Evolutionary conservation across 2,888 invertebrate genomes (phyloP).

Genomic region (Clistopyga incitator): DNA sequence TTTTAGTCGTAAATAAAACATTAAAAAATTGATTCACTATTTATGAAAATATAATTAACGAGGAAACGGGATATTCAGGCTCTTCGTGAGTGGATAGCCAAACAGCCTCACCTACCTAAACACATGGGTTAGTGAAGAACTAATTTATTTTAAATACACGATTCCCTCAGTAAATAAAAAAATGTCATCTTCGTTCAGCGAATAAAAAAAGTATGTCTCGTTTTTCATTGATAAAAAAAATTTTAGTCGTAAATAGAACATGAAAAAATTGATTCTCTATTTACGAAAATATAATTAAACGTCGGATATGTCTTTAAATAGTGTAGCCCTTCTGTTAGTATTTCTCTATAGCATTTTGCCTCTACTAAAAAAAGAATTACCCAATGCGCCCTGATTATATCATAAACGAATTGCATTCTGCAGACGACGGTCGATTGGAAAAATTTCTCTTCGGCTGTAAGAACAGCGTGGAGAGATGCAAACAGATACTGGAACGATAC

Average conservation of each 20-base stretch:
- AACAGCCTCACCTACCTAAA: slow-evolving; percentile 82
- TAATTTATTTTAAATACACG: slow-evolving; percentile 4
- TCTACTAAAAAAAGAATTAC: not conserved
- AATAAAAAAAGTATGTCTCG: no score
- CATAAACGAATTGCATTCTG: slow-evolving; percentile 9
- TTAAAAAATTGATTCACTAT: no score
- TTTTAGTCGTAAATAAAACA: no score
- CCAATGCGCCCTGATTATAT: not conserved
- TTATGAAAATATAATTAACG: slow-evolving; percentile 61
- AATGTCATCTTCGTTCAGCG: no score
- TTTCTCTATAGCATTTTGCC: not conserved
- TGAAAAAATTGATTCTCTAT: no score
- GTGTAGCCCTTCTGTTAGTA: no score
- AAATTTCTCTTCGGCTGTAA: slow-evolving; percentile 83
- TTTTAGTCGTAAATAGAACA: no score
- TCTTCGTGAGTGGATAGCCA: slow-evolving; percentile 81
- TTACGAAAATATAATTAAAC: no score
- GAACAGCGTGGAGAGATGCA: slow-evolving; percentile 82
- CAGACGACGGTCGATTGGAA: slow-evolving; percentile 81
- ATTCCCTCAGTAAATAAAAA: no score
- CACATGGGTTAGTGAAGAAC: slow-evolving; percentile 78
- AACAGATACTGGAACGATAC: slow-evolving; percentile 81
- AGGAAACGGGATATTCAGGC: slow-evolving; percentile 78
- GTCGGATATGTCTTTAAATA: no score
- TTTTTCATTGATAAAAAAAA: no score